phyloP scores from a whole-genome alignment of 2,888 invertebrate species.

The Acrobasis repandana region DNA sequence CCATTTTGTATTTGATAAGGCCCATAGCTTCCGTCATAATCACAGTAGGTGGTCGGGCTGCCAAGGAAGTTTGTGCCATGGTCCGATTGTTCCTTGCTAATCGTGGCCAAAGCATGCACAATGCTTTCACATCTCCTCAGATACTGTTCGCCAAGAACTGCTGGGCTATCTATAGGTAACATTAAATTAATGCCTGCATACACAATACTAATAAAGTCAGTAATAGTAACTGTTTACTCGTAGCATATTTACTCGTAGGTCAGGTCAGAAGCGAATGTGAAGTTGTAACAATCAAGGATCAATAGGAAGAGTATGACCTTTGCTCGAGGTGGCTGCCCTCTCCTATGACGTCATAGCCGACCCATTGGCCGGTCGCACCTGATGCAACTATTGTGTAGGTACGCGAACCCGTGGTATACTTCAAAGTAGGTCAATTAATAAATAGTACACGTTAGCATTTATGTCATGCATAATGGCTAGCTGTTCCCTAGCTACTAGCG shows the following conservation, averaged over 20 bases:
- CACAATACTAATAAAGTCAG: no score
- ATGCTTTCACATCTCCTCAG: slow-evolving; percentile 86
- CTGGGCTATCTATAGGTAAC: slow-evolving; percentile 61
- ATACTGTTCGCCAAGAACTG: slow-evolving; percentile 81
- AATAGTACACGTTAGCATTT: not conserved
- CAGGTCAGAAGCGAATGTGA: slow-evolving; percentile 15
- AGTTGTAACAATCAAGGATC: slow-evolving; percentile 32
- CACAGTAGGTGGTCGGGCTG: slow-evolving; percentile 80
- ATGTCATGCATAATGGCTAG: not conserved
- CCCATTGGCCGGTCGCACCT: slow-evolving; percentile 36
- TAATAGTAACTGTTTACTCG: no score
- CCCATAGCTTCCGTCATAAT: slow-evolving; percentile 86
- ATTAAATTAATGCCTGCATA: no score
- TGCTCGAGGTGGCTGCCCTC: slow-evolving; percentile 44
- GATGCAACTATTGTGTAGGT: slow-evolving; percentile 18
- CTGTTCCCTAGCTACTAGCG: not conserved
- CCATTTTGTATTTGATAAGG: slow-evolving; percentile 77
- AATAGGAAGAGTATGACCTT: slow-evolving; percentile 40
- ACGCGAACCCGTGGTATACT: slow-evolving; percentile 32
- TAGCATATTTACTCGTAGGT: no score
- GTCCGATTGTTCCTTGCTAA: slow-evolving; percentile 77
- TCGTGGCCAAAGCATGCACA: slow-evolving; percentile 75
- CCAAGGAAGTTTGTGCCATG: slow-evolving; percentile 84
- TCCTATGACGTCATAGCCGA: slow-evolving; percentile 45
- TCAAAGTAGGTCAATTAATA: slow-evolving; percentile 38